These are phyloP conservation scores for Oegoconia quadripuncta DNA, from an alignment of 2,888 invertebrate species.

Conservation along the genomic window DNA sequence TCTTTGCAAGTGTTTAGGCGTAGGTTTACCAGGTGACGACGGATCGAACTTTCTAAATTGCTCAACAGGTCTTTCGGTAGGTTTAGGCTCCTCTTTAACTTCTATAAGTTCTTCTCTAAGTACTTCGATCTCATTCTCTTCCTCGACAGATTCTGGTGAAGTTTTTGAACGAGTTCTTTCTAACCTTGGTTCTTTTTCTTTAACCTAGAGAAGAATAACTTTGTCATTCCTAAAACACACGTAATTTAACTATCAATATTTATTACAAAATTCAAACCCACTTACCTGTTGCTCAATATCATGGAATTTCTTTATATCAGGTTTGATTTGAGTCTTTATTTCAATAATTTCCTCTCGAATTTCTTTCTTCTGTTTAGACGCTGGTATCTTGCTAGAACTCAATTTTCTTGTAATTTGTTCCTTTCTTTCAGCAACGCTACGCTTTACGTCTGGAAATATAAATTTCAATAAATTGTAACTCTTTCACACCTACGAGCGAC, in stretches of 20 bases:
- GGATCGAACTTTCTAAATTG: slow-evolving; percentile 69
- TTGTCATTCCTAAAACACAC: slow-evolving; percentile 8
- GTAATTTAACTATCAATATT: too few relatives aligned
- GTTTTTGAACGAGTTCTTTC: slow-evolving; percentile 62
- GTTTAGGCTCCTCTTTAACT: slow-evolving; percentile 50
- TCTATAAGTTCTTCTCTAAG: slow-evolving; percentile 37
- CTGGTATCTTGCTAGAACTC: slow-evolving; percentile 84
- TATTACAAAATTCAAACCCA: too few relatives aligned
- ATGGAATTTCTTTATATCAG: slow-evolving; percentile 74
- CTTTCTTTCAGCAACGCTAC: slow-evolving; percentile 87
- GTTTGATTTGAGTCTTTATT: slow-evolving; percentile 83
- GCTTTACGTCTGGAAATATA: slow-evolving; percentile 72
- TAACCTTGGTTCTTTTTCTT: slow-evolving; percentile 60
- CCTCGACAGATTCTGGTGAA: slow-evolving; percentile 57
- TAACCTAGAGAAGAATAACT: slow-evolving; percentile 36
- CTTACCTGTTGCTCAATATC: slow-evolving; percentile 68
- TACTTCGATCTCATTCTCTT: slow-evolving; percentile 44
- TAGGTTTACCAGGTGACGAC: slow-evolving; percentile 70
- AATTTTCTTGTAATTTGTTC: slow-evolving; percentile 87
- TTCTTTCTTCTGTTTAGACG: slow-evolving; percentile 86
- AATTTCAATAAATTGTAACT: background rate
- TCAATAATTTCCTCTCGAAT: slow-evolving; percentile 85
- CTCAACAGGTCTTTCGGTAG: slow-evolving; percentile 53
- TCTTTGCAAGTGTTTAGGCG: slow-evolving; percentile 72
- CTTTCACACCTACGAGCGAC: background rate